These are phyloP conservation scores for Eupithecia abbreviata DNA, from an alignment of 2,888 invertebrate species.

Conservation along the genomic window DNA sequence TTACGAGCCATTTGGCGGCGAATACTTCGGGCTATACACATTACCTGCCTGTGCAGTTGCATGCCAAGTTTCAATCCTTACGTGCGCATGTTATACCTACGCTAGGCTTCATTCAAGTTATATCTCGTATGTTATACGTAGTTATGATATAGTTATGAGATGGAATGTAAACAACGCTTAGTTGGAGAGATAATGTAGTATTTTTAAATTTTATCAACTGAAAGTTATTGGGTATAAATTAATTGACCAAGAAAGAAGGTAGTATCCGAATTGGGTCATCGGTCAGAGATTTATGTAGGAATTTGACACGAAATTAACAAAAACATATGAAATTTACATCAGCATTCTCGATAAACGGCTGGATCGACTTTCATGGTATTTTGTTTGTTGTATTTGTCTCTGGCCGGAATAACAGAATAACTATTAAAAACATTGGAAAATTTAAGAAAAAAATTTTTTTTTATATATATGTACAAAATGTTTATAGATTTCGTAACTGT, in stretches of 20 bases:
- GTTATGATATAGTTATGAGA: neutral
- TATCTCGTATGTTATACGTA: neutral
- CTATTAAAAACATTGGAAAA: too few relatives aligned
- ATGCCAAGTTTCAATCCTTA: conserved; percentile 48
- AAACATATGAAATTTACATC: neutral
- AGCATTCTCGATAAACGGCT: too few relatives aligned
- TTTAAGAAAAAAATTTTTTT: too few relatives aligned
- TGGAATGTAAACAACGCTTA: neutral
- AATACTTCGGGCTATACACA: conserved; percentile 39
- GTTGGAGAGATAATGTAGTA: neutral
- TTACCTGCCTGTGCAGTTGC: conserved; percentile 47
- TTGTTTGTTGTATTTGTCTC: too few relatives aligned
- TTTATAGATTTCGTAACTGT: too few relatives aligned
- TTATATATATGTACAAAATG: too few relatives aligned
- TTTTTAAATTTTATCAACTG: neutral
- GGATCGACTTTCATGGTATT: too few relatives aligned
- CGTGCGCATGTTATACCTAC: conserved; percentile 25
- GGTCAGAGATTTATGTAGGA: neutral
- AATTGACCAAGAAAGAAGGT: neutral
- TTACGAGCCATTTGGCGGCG: conserved; percentile 56
- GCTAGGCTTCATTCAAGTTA: neutral
- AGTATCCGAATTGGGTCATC: neutral
- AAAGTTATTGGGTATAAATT: neutral
- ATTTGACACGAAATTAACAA: neutral
- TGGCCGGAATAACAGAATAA: too few relatives aligned